Base-by-base conservation (phyloP, 2,797 vertebrate genomes). In the Oceanodroma leucorhoa region DNA sequence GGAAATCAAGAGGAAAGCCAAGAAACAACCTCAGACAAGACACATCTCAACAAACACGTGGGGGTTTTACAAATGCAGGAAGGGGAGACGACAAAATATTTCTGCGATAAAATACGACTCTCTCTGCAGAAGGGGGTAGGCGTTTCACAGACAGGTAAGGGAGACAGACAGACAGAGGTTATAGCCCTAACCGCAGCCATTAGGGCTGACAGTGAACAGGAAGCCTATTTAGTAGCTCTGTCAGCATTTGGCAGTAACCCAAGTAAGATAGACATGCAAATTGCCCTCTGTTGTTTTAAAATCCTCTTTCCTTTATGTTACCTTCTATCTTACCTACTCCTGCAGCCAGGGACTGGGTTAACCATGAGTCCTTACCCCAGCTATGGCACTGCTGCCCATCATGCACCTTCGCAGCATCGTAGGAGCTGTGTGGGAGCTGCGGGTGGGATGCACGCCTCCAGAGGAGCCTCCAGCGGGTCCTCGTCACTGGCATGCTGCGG, bases 181-280 rank as follows among this genome's bases (percentile, higher is more conserved):
- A 71, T 23, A 50, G n/a, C 30, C 76, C 34, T 89, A 62, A 89
- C 58, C 9, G 0, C 43, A 89, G 55, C 43, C 64, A 40, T 92
- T 80, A 93, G 30, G 30, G 60, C 73, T 94, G 86, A 87, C 73
- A 76, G 14, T 1, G 7, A 90, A 41, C 70, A 89, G 81, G 86
- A 95, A 94, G 32, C 48, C 58, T 62, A 17, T 90, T 93, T 87
- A 93, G 73, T 51, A 79, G 34, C 45, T 81, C 88, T 84, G 55
- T 40, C 80, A 66, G 62, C 6, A 1, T 79, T 76, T 95, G 90
- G 88, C 66, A 61, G 43, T 20, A 48, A 27, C 46, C 80, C 92
- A 77, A 41, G 50, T 27, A n/a, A 87, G 36, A 82, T 0, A 93
- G 70, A 46, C 46, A 38, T 66, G 80, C 51, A 95, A 84, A 93